Base-by-base conservation (phyloP, 2,113 vertebrate species). In the Etheostoma cragini region DNA sequence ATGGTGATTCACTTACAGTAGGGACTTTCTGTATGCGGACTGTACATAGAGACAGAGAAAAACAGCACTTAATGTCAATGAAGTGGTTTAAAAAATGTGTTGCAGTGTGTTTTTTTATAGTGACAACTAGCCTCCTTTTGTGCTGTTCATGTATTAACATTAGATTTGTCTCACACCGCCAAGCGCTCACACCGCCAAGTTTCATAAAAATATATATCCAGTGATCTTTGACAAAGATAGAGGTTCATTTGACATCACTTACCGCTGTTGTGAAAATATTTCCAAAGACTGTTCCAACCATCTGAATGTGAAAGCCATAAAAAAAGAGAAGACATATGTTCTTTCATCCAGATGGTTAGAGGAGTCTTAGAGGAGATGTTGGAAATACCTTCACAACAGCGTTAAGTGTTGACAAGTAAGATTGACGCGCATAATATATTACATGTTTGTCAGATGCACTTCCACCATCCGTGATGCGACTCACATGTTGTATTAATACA, bases 1-100 rank as follows among this genome's bases (percentile, higher is more conserved):
- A 81, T 65, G 47, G 42, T 66, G 45, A 76, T 84, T 77, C 46
- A 76, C 47, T 24, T 30, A 65, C 52, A 12, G 65, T 21, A 52
- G 42, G 4, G 53, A 38, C 26, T 50, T 50, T 72, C 65, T 24
- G n/a, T 58, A 62, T 38, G 76, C 17, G 35, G 3, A 45, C 49
- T 58, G 45, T 56, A 61, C 54, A 24, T 74, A 76, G 8, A 61
- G 14, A 56, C 1, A 69, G 14, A 61, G 35, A 69, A 5, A 65
- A 21, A 30, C 30, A 57, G 67, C 22, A 71, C 60, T 54, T 76
- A 66, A 66, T 49, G 14, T 67, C 19, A 67, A 19, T 24, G 21
- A 53, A 21, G 2, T 21, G 5, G 2, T 52, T 33, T 7, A 21
- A 46, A 26, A 35, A 22, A 33, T 54, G 47, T 11, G 24, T 61